Conservation (phyloP, 2,113 vertebrate species). For the Gambusia holbrooki region DNA sequence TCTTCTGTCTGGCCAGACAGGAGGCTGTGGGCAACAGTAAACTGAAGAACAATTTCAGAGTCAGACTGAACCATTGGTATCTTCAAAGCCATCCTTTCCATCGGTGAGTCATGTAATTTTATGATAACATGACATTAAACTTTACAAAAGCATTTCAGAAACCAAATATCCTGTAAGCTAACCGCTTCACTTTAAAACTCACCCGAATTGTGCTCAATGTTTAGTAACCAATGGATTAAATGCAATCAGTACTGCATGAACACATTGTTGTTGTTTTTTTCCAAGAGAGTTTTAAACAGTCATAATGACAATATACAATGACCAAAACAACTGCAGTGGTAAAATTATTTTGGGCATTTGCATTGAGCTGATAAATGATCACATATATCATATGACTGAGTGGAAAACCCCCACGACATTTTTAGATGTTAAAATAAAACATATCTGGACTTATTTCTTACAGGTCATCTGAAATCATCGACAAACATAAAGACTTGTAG, state of each 20-base stretch:
- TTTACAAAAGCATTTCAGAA: neutral
- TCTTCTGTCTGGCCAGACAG: conserved; percentile 11
- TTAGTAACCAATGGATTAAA: neutral
- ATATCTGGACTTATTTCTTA: neutral
- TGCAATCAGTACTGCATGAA: neutral
- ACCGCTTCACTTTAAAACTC: neutral
- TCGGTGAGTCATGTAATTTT: neutral
- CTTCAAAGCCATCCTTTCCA: conserved; percentile 3
- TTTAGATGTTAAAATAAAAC: neutral
- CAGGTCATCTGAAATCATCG: conserved; percentile 15
- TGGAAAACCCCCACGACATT: too few species aligned
- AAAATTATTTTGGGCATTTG: neutral
- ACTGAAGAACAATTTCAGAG: conserved; percentile 28
- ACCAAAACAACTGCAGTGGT: neutral
- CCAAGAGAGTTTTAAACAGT: neutral
- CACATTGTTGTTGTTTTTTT: neutral
- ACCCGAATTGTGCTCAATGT: neutral
- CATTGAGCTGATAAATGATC: neutral
- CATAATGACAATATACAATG: neutral
- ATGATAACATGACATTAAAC: neutral
- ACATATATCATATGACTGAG: neutral
- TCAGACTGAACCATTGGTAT: conserved; percentile 14
- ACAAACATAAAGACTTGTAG: neutral
- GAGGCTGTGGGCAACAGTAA: conserved; percentile 22
- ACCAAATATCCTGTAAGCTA: neutral